These are phyloP conservation scores for Merluccius polli DNA, from an alignment of 2,797 vertebrate genomes.

Conservation along the genomic window DNA sequence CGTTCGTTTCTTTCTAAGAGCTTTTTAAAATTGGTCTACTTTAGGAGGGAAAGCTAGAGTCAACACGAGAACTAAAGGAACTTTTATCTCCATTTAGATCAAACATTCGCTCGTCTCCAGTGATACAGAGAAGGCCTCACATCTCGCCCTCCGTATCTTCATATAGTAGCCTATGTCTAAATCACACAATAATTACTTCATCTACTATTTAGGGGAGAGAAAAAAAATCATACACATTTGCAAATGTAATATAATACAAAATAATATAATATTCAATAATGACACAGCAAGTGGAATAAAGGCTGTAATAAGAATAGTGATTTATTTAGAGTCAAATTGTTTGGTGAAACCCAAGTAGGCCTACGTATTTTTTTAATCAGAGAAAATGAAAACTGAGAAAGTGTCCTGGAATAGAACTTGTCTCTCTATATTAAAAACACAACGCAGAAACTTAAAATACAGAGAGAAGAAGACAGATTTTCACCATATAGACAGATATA, in stretches of 20 bases:
- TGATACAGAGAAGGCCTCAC: too few relatives aligned
- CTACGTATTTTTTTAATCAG: slow-evolving; percentile 1
- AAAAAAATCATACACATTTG: background rate
- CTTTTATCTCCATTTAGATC: slow-evolving; percentile 12
- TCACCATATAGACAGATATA: background rate
- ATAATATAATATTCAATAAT: background rate
- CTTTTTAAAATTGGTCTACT: slow-evolving; percentile 28
- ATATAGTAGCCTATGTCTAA: too few relatives aligned
- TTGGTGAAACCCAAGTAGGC: background rate
- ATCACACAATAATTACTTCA: too few relatives aligned
- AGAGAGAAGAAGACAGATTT: background rate
- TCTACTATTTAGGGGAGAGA: background rate
- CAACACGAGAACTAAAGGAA: slow-evolving; percentile 37
- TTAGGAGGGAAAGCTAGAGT: slow-evolving; percentile 40
- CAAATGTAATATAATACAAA: background rate
- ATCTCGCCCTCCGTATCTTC: background rate
- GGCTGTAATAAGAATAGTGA: background rate
- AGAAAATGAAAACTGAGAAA: background rate
- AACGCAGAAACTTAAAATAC: background rate
- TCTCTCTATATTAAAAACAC: slow-evolving; percentile 1
- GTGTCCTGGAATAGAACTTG: background rate
- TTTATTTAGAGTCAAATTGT: slow-evolving; percentile 1
- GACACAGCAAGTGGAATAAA: background rate
- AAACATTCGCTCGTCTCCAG: background rate
- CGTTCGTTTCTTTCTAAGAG: background rate